Percentiles rank a stretch among this genome's conserved stretches.
Evolutionary conservation across 2,797 vertebrate species (phyloP).

Genomic region (Crypturellus tataupa): DNA sequence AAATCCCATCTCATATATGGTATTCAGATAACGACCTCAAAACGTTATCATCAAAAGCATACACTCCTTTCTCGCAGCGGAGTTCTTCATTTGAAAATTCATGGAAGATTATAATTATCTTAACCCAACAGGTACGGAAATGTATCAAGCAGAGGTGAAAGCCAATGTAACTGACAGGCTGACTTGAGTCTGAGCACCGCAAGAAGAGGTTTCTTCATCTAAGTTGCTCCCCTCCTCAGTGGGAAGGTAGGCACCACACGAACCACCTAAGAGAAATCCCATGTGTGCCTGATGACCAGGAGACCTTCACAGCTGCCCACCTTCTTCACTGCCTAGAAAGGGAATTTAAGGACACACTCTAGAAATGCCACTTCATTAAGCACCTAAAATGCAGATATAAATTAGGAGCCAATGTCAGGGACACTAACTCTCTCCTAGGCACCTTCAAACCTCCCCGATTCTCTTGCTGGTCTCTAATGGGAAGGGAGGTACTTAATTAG

Average conservation of each 20-base stretch:
- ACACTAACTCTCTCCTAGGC: neutral
- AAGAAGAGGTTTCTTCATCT: neutral
- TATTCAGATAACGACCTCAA: neutral
- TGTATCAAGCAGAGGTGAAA: neutral
- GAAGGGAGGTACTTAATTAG: neutral
- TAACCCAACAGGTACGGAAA: neutral
- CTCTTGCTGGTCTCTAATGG: neutral
- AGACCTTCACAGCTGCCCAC: neutral
- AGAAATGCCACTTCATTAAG: neutral
- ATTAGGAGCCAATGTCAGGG: neutral
- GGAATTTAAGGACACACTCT: neutral
- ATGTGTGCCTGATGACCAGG: neutral
- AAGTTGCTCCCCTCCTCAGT: neutral
- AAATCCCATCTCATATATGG: neutral
- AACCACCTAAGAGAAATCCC: neutral
- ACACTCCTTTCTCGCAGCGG: neutral
- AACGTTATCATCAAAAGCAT: neutral
- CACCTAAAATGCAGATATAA: neutral
- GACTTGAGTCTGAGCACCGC: neutral
- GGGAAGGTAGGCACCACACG: neutral
- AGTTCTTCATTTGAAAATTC: neutral
- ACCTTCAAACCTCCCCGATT: neutral
- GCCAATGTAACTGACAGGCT: neutral
- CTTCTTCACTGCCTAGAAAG: neutral
- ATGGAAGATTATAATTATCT: constrained; percentile 12